Conservation (phyloP, 2,888 invertebrate species). For the Agrypnus murinus region DNA sequence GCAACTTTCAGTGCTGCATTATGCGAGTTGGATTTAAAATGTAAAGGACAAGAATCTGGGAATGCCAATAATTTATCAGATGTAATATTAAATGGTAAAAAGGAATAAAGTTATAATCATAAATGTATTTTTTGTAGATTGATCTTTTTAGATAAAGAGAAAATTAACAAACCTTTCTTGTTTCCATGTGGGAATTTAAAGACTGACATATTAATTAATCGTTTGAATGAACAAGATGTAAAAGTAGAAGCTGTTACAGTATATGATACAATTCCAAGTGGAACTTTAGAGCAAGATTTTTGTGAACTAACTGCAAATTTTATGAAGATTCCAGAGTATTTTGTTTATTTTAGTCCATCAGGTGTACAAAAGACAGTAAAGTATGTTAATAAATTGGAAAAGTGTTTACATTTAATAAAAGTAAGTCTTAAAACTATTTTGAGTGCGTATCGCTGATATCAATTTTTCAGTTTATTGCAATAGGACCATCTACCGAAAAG, state of each 20-base stretch:
- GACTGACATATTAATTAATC: slow-evolving; percentile 72
- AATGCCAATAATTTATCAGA: slow-evolving; percentile 74
- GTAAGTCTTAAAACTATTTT: slow-evolving; percentile 46
- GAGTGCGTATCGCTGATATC: slow-evolving; percentile 29
- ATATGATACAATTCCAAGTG: slow-evolving; percentile 74
- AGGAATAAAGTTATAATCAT: slow-evolving; percentile 48
- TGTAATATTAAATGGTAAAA: slow-evolving; percentile 70
- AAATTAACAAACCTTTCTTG: slow-evolving; percentile 70
- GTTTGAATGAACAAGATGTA: slow-evolving; percentile 69
- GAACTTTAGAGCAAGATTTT: slow-evolving; percentile 70
- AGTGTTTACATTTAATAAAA: slow-evolving; percentile 18
- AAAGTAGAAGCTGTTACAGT: slow-evolving; percentile 72
- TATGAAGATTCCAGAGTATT: slow-evolving; percentile 70
- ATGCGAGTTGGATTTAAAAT: slow-evolving; percentile 70
- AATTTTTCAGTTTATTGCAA: slow-evolving; percentile 72
- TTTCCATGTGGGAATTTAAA: slow-evolving; percentile 76
- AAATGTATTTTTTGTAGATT: too few relatives aligned
- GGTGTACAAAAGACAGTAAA: slow-evolving; percentile 72
- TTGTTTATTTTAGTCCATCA: slow-evolving; percentile 77
- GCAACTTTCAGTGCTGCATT: slow-evolving; percentile 72
- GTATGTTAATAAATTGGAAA: slow-evolving; percentile 1
- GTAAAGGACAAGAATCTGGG: slow-evolving; percentile 74
- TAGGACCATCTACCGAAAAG: slow-evolving; percentile 75
- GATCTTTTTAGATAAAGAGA: slow-evolving; percentile 66
- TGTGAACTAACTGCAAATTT: slow-evolving; percentile 66